Base-by-base conservation (phyloP, 2,797 vertebrate species). In the Mustela erminea region DNA sequence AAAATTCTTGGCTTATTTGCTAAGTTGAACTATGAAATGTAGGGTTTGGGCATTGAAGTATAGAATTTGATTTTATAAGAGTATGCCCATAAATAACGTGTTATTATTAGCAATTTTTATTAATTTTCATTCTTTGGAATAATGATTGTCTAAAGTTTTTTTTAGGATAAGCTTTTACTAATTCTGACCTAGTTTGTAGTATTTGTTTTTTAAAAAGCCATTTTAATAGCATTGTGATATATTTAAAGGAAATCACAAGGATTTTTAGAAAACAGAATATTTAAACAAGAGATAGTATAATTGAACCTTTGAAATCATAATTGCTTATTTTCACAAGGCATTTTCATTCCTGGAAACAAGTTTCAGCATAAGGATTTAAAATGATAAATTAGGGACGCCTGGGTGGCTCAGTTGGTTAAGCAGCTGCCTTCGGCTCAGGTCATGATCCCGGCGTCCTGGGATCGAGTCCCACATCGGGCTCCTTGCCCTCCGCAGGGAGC, bases 361-460 rank as follows among this genome's bases (percentile, higher is more conserved):
- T 93, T 97, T 95, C 46, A 80, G 27, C 41, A n/a, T 68, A 84
- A 54, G 88, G 32, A 78, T 88, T 91, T 86, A 96, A 90, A 95
- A 84, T 85, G 41, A 27, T 93, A 93, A 75, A 74, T 74, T 74
- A 74, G n/a, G n/a, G n/a, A n/a, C n/a, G n/a, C n/a, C n/a, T n/a
- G n/a, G n/a, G n/a, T n/a, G n/a, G n/a, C n/a, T n/a, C n/a, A n/a
- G n/a, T n/a, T n/a, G n/a, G n/a, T n/a, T n/a, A n/a, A n/a, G n/a
- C n/a, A n/a, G n/a, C n/a, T n/a, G n/a, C n/a, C n/a, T n/a, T n/a
- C n/a, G n/a, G n/a, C n/a, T n/a, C n/a, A n/a, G n/a, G n/a, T n/a
- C n/a, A n/a, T n/a, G n/a, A n/a, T n/a, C n/a, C n/a, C n/a, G n/a
- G n/a, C n/a, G n/a, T n/a, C n/a, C n/a, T n/a, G n/a, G n/a, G n/a